Evolutionary conservation across 1,140 invertebrate genomes (phyloP), one percentile per base, ranked within the genome.

Genomic region (Anadara kagoshimensis): DNA sequence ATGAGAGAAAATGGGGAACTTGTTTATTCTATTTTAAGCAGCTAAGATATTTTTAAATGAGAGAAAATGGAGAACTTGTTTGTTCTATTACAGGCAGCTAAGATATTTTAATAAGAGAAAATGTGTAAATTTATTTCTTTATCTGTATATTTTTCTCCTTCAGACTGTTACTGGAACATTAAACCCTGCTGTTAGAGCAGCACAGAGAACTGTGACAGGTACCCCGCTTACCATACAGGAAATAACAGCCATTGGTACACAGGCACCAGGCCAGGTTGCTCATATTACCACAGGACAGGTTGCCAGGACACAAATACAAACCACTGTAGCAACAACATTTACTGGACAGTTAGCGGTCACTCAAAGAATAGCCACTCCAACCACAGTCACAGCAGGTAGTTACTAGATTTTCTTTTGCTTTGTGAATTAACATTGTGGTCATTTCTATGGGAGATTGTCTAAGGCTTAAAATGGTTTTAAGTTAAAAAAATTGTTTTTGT

Each of bases 241-340:
- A 45, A 85, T 83, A 44, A 76, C 82, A 59, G 73, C 81, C 29
- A 71, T 83, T 18, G 78, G 64, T 57, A 77, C 78, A 73, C 76
- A 69, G 12, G 59, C 72, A 20, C 51, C 71, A 36, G 81, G 75
- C 49, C 76, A 78, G 62, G 69, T 75, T 8, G 73, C 78, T 36
- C 64, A 76, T 0, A 70, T 69, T 16, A 75, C 75, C 0, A 78
- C 74, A 36, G 66, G 66, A 43, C 62, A 73, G 45, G 62, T 69
- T 24, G 62, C 61, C 12, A 72, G 24, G 81, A 88, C 1, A 81
- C 90, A 14, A 78, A 87, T 53, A 58, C 87, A 24, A 87, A 75
- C 81, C 11, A 92, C 92, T 76, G 90, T 89, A 0, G 73, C 92
- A 0, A 92, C 91, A 14, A 87, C 90, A 2, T 51, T 92, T 18